Evolutionary conservation across 2,888 invertebrate genomes (phyloP).

Genomic region (Dicranocentrus wangi): DNA sequence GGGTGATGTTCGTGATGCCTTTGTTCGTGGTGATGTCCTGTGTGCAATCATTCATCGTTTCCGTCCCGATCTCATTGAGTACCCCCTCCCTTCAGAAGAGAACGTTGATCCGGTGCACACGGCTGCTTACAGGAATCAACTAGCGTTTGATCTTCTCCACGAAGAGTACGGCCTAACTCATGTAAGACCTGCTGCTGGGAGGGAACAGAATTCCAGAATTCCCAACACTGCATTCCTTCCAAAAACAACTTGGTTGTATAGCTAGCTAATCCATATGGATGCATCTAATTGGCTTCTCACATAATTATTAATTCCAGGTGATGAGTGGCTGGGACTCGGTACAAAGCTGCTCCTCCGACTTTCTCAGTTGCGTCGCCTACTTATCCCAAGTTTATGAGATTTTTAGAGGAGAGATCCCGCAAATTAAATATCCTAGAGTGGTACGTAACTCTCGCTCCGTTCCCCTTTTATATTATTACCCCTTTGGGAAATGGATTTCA

Average conservation of each 20-base stretch:
- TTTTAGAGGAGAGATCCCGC: conserved; percentile 93
- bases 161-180: conserved; percentile 85
- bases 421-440: conserved; percentile 84
- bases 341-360: conserved; percentile 82
- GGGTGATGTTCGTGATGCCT: conserved; percentile 82
- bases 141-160: conserved; percentile 90
- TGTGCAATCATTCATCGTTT: conserved; percentile 88
- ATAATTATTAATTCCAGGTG: conserved; percentile 75
- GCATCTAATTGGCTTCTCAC: too few relatives aligned
- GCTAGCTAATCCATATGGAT: too few relatives aligned
- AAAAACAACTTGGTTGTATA: too few relatives aligned
- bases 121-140: conserved; percentile 81
- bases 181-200: too few relatives aligned
- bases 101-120: conserved; percentile 76
- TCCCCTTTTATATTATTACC: too few relatives aligned
- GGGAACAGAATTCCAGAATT: too few relatives aligned
- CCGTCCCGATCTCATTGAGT: conserved; percentile 89
- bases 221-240: too few relatives aligned
- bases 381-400: conserved; percentile 90
- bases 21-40: conserved; percentile 81
- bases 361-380: conserved; percentile 85
- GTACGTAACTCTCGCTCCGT: conserved; percentile 75
- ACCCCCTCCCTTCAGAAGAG: conserved; percentile 80
- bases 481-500: too few relatives aligned
- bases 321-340: conserved; percentile 87